These are phyloP conservation scores for Choloepus didactylus DNA, from an alignment of 2,797 vertebrate species.

Conservation along the genomic window DNA sequence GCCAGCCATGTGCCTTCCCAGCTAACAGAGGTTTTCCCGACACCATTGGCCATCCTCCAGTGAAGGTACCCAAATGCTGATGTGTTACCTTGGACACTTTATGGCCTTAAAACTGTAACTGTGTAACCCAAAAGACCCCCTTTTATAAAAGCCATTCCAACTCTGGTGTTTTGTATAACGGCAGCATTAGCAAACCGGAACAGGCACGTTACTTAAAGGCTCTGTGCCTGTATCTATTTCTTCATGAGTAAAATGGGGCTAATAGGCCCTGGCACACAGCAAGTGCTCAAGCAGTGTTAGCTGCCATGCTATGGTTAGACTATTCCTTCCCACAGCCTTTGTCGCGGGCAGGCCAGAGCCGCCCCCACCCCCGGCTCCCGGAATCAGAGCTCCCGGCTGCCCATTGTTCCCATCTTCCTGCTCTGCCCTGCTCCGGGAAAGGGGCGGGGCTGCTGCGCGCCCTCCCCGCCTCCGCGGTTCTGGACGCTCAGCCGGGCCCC, in stretches of 20 bases:
- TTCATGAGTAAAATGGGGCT: neutral
- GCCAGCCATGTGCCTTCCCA: too few species aligned
- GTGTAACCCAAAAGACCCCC: too few species aligned
- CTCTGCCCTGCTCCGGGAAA: neutral
- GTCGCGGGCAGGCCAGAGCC: neutral
- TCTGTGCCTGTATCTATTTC: neutral
- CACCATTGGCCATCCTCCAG: too few species aligned
- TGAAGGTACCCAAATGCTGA: too few species aligned
- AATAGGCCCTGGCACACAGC: neutral
- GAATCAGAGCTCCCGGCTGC: neutral
- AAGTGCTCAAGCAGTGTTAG: neutral
- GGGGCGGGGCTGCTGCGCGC: neutral
- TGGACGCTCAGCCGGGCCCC: neutral
- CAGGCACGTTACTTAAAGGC: slow-evolving; percentile 20
- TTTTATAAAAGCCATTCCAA: too few species aligned
- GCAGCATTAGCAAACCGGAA: too few species aligned
- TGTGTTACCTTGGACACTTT: too few species aligned
- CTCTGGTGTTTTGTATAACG: too few species aligned
- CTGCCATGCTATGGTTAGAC: neutral
- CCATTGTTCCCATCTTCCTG: slow-evolving; percentile 73
- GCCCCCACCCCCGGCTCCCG: neutral
- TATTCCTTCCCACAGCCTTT: neutral
- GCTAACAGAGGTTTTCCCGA: too few species aligned
- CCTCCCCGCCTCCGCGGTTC: neutral
- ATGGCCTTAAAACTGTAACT: too few species aligned